Evolutionary conservation across 2,888 invertebrate species (phyloP), one percentile per base, ranked within the genome.

Genomic region (Spodoptera exigua): DNA sequence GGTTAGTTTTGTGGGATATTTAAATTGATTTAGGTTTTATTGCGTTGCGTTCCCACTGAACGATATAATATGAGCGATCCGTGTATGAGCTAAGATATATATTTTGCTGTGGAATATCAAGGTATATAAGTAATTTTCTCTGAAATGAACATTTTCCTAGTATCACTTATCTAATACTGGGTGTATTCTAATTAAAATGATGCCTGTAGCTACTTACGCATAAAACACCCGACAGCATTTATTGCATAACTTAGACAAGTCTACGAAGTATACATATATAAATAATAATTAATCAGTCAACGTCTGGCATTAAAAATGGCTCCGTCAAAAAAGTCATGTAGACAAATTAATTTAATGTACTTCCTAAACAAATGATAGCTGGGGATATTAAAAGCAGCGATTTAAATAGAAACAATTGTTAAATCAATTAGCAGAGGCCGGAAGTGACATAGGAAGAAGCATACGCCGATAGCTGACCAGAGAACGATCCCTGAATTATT

Each of bases 401-500:
- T 77, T 78, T 78, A 77, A 77, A 78, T 70, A 77, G 56, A 77
- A 61, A 76, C 77, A 74, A 77, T 77, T 73, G 76, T 76, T 45
- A 78, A 68, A 76, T 78, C 76, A 78, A 88, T 87, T 87, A 86
- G 82, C 78, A 68, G 62, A 18, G 75, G 75, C 78, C 83, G 85
- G 85, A 86, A 86, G 82, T 64, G 61, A 66, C 53, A 77, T 78
- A 84, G 85, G 82, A 84, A 83, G 82, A 78, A 58, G 81, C 83
- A 85, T 82, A 80, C 71, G 74, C 74, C 74, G 69, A 70, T 82
- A 72, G 70, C 59, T 72, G 72, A 69, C 70, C 64, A 62, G 51
- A 64, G 66, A 62, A 84, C 87, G 81, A 70, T 69, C 71, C 64
- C 75, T 89, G 89, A 85, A 89, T 90, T 85, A 90, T 89, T 84